phyloP scores from a whole-genome alignment of 2,113 vertebrate species.

The Podocnemis expansa region DNA sequence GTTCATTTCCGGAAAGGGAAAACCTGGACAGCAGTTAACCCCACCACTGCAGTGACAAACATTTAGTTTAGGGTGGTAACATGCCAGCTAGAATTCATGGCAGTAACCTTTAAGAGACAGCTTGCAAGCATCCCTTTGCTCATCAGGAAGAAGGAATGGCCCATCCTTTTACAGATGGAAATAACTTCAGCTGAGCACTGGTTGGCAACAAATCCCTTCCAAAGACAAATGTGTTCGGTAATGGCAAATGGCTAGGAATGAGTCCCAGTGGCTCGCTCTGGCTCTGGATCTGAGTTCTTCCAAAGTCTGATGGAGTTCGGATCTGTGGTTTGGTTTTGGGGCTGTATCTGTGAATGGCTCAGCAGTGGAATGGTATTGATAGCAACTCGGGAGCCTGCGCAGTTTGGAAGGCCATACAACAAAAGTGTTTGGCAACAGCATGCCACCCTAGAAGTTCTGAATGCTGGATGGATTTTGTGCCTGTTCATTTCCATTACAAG shows the following conservation, averaged over 20 bases:
- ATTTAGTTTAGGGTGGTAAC: background rate
- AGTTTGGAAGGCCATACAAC: rapidly evolving
- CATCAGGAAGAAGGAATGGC: background rate
- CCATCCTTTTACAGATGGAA: background rate
- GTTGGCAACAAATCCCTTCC: background rate
- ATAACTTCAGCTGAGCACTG: background rate
- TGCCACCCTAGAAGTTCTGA: background rate
- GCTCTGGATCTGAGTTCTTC: background rate
- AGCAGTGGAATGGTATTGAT: background rate
- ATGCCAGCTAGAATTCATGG: background rate
- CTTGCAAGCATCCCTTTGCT: background rate
- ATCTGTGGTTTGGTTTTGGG: background rate
- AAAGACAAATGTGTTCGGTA: background rate
- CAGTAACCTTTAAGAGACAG: background rate
- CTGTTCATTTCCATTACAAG: background rate
- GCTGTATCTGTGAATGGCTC: background rate
- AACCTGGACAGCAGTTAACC: background rate
- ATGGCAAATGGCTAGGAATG: background rate
- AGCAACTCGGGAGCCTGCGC: background rate
- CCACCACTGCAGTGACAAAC: background rate
- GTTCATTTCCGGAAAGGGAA: constrained; percentile 31
- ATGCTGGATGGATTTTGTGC: background rate
- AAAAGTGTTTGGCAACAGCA: background rate
- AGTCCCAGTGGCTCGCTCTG: background rate
- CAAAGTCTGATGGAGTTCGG: background rate